Conservation (phyloP, 2,888 invertebrate species). For the Noctua fimbriata region DNA sequence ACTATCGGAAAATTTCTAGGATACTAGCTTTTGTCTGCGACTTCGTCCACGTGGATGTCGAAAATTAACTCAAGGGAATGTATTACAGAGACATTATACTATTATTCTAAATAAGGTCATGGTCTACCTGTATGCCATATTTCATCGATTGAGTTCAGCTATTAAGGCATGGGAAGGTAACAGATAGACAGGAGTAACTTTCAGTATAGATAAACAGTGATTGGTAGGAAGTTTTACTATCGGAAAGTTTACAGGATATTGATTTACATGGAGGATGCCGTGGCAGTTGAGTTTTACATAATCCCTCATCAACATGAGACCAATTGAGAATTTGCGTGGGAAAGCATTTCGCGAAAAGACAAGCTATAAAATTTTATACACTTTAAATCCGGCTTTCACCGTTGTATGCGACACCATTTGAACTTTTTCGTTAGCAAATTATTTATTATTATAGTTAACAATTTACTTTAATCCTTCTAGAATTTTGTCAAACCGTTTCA, state of each 20-base stretch:
- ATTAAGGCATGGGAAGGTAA: background rate
- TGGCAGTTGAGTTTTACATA: constrained; percentile 38
- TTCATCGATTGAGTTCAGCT: background rate
- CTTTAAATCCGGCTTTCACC: constrained; percentile 59
- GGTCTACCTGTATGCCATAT: background rate
- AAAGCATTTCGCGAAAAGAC: constrained; percentile 37
- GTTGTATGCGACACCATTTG: constrained; percentile 19
- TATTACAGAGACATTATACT: background rate
- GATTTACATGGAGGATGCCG: background rate
- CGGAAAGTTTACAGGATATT: constrained; percentile 9
- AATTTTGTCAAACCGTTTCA: background rate
- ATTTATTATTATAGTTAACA: background rate
- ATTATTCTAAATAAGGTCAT: too few relatives aligned
- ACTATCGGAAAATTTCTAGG: background rate
- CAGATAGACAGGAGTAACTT: background rate
- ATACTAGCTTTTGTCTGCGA: background rate
- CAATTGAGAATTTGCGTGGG: constrained; percentile 48
- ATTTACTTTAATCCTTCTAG: constrained; percentile 11
- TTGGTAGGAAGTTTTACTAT: background rate
- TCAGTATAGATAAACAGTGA: background rate
- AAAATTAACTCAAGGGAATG: too few relatives aligned
- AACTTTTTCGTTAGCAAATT: constrained; percentile 13
- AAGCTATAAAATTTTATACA: constrained; percentile 20
- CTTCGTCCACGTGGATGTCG: too few relatives aligned
- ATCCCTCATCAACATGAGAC: constrained; percentile 43